phyloP scores from a whole-genome alignment of 2,888 invertebrate species.

The Eupeodes luniger region DNA sequence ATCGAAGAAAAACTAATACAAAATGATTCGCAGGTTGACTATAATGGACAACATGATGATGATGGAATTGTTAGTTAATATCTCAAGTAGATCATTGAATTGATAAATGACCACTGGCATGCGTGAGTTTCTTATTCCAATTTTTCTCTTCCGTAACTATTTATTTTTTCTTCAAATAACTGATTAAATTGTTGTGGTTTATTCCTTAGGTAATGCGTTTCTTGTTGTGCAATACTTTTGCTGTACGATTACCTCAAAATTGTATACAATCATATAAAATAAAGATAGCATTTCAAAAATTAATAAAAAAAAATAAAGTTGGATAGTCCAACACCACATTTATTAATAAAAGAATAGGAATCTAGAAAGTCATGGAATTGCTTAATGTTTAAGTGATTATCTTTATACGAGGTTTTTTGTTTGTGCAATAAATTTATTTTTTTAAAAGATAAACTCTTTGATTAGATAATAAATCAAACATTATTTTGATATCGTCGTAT shows the following conservation, averaged over 20 bases:
- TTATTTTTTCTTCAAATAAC: background rate
- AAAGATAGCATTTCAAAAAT: background rate
- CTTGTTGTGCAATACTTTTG: slow-evolving; percentile 49
- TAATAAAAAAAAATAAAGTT: background rate
- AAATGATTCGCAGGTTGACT: no score
- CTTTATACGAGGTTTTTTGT: background rate
- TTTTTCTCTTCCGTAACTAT: background rate
- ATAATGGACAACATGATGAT: no score
- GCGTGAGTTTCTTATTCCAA: slow-evolving; percentile 16
- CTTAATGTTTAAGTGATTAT: slow-evolving; percentile 3
- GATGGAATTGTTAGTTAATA: background rate
- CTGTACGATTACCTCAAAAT: slow-evolving; percentile 20
- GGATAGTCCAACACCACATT: background rate
- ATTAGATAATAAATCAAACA: slow-evolving; percentile 34
- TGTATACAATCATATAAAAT: background rate
- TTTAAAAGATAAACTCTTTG: background rate
- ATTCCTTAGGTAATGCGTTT: slow-evolving; percentile 37
- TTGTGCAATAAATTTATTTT: background rate
- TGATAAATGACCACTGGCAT: slow-evolving; percentile 41
- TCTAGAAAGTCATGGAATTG: slow-evolving; percentile 8
- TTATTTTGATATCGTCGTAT: background rate
- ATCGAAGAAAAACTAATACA: no score
- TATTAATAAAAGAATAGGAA: background rate
- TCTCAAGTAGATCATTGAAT: slow-evolving; percentile 20
- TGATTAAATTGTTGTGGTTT: slow-evolving; percentile 16